Conservation (phyloP, 92 coral and sea anemone genomes). For the Hydrozoanthus gracilis region DNA sequence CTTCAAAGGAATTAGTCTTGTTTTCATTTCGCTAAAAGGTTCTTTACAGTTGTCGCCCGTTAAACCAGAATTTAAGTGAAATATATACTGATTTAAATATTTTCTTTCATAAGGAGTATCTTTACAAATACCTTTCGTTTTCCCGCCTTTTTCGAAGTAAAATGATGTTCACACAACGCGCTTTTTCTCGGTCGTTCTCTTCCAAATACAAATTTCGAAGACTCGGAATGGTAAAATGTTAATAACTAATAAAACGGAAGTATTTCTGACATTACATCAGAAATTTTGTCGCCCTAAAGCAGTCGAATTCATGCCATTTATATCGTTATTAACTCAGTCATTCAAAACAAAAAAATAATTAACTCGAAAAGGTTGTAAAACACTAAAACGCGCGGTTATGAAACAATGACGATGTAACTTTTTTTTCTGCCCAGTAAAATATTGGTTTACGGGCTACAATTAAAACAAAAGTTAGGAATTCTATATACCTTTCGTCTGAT, state of each 20-base stretch:
- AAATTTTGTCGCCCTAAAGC: too few species aligned
- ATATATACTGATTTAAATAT: neutral
- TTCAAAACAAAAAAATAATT: neutral
- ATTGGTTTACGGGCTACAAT: neutral
- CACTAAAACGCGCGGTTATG: too few species aligned
- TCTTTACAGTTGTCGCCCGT: neutral
- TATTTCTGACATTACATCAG: too few species aligned
- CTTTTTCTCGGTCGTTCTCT: neutral
- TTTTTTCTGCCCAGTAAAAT: neutral
- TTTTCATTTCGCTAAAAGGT: slow-evolving; percentile 11
- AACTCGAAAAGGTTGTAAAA: too few species aligned
- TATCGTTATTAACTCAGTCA: neutral
- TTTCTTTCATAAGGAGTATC: neutral
- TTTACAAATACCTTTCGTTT: neutral
- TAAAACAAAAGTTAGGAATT: neutral
- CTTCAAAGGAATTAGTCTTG: neutral
- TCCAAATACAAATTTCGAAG: neutral
- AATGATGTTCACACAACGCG: neutral
- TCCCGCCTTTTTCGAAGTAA: neutral
- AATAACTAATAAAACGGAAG: too few species aligned
- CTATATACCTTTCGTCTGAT: slow-evolving; percentile 81
- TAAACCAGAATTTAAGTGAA: neutral
- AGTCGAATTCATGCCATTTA: too few species aligned
- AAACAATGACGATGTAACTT: too few species aligned
- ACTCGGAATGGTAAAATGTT: too few species aligned